A percentile compares a stretch with the other conserved stretches of the same genome.
Conservation (phyloP, 1,140 invertebrate genomes). For the Asobara japonica region DNA sequence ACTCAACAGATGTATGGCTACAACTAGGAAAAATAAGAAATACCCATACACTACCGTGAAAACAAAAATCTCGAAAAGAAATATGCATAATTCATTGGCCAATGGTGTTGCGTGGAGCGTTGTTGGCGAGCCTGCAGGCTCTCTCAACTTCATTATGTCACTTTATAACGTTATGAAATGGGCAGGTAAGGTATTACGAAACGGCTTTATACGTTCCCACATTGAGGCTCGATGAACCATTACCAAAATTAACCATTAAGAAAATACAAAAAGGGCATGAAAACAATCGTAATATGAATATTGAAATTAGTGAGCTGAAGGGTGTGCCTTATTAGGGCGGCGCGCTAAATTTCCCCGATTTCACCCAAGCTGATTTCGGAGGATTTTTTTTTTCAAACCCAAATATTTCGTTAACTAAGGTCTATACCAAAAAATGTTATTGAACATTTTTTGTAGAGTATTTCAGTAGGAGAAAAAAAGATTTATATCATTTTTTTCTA, state of each 20-base stretch:
- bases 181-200: not conserved
- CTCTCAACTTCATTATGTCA: constrained; percentile 3
- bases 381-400: too few relatives aligned
- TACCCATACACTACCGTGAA: too few relatives aligned
- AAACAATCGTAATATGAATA: not conserved
- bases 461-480: too few relatives aligned
- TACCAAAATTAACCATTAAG: not conserved
- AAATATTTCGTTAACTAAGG: too few relatives aligned
- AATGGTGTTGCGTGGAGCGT: not conserved
- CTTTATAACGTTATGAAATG: not conserved
- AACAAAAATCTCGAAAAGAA: not conserved
- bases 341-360: too few relatives aligned
- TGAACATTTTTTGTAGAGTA: too few relatives aligned
- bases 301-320: too few relatives aligned
- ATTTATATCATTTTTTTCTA: too few relatives aligned
- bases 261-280: not conserved
- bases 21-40: not conserved
- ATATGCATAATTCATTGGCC: not conserved
- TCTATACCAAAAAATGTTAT: too few relatives aligned
- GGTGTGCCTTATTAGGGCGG: too few relatives aligned
- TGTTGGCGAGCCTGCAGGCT: not conserved
- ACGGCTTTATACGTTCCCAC: not conserved
- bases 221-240: not conserved
- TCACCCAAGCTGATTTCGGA: too few relatives aligned
- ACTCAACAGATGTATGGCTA: too few relatives aligned